Evolutionary conservation across 2,888 invertebrate genomes (phyloP).

Genomic region (Conomelus anceps): DNA sequence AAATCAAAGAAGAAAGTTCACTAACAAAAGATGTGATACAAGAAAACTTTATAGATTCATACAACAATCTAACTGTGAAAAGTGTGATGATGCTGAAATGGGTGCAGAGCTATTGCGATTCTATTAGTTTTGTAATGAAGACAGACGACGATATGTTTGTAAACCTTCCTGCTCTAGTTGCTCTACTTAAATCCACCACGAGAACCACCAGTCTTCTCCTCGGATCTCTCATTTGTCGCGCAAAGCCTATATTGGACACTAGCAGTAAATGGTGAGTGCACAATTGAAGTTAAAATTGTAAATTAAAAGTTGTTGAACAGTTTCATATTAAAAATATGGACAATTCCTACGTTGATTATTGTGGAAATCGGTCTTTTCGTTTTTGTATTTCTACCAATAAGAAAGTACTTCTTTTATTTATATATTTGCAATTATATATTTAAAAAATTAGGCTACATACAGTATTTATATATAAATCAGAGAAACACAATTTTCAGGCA

Average conservation of each 20-base stretch:
- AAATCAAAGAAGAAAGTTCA: constrained; percentile 58
- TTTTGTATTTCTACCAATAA: no score
- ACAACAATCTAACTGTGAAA: constrained; percentile 80
- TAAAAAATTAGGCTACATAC: no score
- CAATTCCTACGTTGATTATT: no score
- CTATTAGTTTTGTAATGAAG: constrained; percentile 66
- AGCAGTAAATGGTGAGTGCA: constrained; percentile 65
- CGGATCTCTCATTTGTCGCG: constrained; percentile 72
- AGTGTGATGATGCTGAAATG: constrained; percentile 79
- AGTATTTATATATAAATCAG: no score
- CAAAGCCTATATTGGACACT: constrained; percentile 63
- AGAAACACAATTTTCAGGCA: no score
- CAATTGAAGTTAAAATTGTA: no score
- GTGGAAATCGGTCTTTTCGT: no score
- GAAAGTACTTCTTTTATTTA: no score
- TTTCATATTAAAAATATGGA: no score
- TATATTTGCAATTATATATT: no score
- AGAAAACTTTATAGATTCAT: constrained; percentile 74
- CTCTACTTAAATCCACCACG: constrained; percentile 38
- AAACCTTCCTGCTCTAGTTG: constrained; percentile 61
- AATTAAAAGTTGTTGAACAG: no score
- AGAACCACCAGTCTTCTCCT: constrained; percentile 48
- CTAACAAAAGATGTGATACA: constrained; percentile 71
- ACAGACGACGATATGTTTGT: constrained; percentile 84
- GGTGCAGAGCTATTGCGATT: constrained; percentile 59